These are phyloP conservation scores for Smittia aterrima DNA, from an alignment of 2,888 invertebrate species.

Conservation along the genomic window DNA sequence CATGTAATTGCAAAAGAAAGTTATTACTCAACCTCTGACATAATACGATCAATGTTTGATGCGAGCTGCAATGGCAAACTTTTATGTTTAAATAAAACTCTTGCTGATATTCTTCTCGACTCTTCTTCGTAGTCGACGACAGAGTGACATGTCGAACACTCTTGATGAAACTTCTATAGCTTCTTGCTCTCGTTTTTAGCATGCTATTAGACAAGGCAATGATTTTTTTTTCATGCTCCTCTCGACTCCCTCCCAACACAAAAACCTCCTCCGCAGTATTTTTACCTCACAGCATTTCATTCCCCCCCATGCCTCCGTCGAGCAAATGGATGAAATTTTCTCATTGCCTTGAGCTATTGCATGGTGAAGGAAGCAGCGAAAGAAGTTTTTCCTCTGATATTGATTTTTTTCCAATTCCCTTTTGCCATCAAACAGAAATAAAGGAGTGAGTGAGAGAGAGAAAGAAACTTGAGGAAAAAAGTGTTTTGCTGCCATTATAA, in stretches of 20 bases:
- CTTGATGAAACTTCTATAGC: conserved; percentile 20
- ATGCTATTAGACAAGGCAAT: conserved; percentile 13
- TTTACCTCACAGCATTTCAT: conserved; percentile 4
- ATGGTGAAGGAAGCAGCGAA: neutral
- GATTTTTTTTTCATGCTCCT: neutral
- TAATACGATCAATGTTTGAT: neutral
- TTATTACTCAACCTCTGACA: too few relatives aligned
- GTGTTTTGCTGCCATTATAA: conserved; percentile 30
- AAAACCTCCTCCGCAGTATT: neutral
- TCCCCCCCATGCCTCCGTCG: neutral
- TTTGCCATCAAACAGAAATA: conserved; percentile 15
- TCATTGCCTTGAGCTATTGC: conserved; percentile 18
- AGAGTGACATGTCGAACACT: neutral
- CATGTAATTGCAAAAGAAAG: too few relatives aligned
- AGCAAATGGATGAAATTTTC: conserved; percentile 24
- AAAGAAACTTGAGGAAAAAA: neutral
- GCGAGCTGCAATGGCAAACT: neutral
- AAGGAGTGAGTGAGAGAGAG: too few relatives aligned
- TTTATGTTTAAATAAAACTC: neutral
- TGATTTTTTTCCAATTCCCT: conserved; percentile 40
- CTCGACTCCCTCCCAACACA: neutral
- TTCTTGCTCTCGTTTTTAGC: neutral
- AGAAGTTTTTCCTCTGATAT: conserved; percentile 22
- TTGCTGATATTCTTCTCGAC: neutral
- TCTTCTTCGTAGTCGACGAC: neutral